Evolutionary conservation across 2,888 invertebrate species (phyloP), one percentile per base, ranked within the genome.

Genomic region (Protonemura montana): DNA sequence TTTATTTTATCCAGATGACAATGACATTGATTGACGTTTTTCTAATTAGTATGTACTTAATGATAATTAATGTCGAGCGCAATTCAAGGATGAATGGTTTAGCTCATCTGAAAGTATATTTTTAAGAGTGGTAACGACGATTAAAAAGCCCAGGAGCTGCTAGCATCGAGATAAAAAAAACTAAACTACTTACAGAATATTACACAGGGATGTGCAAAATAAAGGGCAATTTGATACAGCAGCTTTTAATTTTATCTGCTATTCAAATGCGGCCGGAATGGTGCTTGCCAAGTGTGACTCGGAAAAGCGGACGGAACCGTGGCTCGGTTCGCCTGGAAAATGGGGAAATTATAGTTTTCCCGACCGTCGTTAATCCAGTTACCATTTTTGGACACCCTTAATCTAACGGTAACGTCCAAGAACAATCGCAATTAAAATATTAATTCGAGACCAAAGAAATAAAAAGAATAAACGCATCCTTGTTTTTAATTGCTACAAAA

Each of bases 31-130:
- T 84, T 84, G 84, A 84, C 84, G 84, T 84, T 42, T 84, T 84
- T 84, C 84, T 84, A 84, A 84, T 84, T 84, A 84, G 84, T 84
- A 59, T 84, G 84, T 84, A 84, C 84, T 84, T 84, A 84, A 84
- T 84, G 84, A 84, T 84, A 84, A 84, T 84, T 84, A 84, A 84
- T 84, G 84, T 76, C 76, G 28, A 29, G 84, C 76, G 28, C 29
- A 29, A 76, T 84, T 59, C 84, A 76, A 84, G 82, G 30, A 83
- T 83, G 82, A 83, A 83, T 83, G 82, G 82, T 84, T 28, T 84
- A 81, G 81, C 28, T 84, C 76, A 84, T 84, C 76, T 84, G 76
- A 42, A 84, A 84, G 59, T 76, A 59, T 78, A 27, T 28, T 78
- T 78, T 27, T 83, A 83, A 41, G 28, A 84, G 84, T 84, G 84